Evolutionary conservation across 1,140 invertebrate genomes (phyloP).

Genomic region (Pseudomyrmex pallidus): DNA sequence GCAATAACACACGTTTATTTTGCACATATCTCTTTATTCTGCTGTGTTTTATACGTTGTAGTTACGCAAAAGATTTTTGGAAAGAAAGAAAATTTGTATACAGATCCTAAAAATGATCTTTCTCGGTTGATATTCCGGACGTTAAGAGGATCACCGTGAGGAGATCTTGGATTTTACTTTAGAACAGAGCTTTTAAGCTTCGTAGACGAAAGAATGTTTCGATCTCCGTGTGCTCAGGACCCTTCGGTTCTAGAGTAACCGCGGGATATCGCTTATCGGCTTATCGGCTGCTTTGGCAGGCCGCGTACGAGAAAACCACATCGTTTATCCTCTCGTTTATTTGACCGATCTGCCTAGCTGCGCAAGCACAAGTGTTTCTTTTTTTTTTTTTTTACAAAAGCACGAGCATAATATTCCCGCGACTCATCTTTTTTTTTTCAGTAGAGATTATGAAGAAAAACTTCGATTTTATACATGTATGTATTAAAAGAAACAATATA

Average conservation of each 20-base stretch:
- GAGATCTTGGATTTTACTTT: conserved; percentile 41
- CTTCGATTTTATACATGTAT: not conserved
- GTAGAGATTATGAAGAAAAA: not conserved
- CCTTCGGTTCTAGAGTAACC: conserved; percentile 30
- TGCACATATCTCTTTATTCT: not conserved
- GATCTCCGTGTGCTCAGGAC: conserved; percentile 28
- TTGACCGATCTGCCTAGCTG: not conserved
- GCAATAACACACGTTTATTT: too few relatives aligned
- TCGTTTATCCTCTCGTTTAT: conserved; percentile 43
- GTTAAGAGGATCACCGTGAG: conserved; percentile 40
- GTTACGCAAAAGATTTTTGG: not conserved
- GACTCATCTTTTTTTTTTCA: not conserved
- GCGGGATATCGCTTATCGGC: conserved; percentile 43
- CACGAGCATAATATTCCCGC: not conserved
- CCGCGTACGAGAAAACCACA: conserved; percentile 30
- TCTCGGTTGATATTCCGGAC: conserved; percentile 30
- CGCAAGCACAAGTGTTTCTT: not conserved
- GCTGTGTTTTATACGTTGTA: not conserved
- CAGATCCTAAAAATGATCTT: not conserved
- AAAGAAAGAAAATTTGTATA: not conserved
- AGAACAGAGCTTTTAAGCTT: conserved; percentile 50
- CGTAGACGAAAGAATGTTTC: conserved; percentile 36
- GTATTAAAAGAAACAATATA: not conserved
- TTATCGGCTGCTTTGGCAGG: conserved; percentile 52
- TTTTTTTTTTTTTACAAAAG: conserved; percentile 28